phyloP scores from a whole-genome alignment of 2,797 vertebrate species.

The Siniperca scherzeri region DNA sequence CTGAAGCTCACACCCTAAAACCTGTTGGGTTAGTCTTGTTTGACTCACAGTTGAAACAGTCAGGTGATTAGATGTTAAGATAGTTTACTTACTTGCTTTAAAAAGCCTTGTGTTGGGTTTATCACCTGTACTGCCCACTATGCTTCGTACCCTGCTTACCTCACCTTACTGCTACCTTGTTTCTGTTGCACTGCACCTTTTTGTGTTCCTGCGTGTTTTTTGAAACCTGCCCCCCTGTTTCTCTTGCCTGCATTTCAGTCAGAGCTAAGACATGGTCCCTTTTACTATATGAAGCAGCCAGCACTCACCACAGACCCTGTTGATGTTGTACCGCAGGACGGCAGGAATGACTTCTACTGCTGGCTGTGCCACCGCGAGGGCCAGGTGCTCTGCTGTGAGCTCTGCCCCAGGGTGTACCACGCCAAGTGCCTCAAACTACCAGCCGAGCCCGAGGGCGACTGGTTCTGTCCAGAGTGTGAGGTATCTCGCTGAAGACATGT shows the following conservation, averaged over 20 bases:
- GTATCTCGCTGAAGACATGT: conserved; percentile 74
- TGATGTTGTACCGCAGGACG: conserved; percentile 99
- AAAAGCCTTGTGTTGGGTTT: conserved; percentile 50
- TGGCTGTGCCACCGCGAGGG: conserved; percentile 99
- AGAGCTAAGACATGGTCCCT: conserved; percentile 99
- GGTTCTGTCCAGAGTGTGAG: conserved; percentile 96
- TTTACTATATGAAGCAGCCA: conserved; percentile 99
- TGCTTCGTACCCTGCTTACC: conserved; percentile 75
- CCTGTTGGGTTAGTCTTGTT: conserved; percentile 44
- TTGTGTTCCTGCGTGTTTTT: conserved; percentile 91
- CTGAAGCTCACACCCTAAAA: conserved; percentile 44
- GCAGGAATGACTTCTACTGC: conserved; percentile 99
- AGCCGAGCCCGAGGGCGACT: conserved; percentile 95
- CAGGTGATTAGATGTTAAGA: conserved; percentile 31
- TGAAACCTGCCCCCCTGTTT: conserved; percentile 96
- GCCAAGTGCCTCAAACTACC: conserved; percentile 99
- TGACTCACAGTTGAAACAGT: conserved; percentile 36
- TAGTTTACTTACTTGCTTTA: conserved; percentile 35
- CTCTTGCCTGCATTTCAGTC: conserved; percentile 99
- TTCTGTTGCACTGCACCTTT: conserved; percentile 85
- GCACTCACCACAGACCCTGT: conserved; percentile 96
- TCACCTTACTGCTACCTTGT: conserved; percentile 76
- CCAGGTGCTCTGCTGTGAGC: conserved; percentile 99
- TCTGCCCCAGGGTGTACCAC: conserved; percentile 99
- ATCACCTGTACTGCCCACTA: conserved; percentile 40